phyloP scores from a whole-genome alignment of 2,113 vertebrate species.

The Carettochelys insculpta region DNA sequence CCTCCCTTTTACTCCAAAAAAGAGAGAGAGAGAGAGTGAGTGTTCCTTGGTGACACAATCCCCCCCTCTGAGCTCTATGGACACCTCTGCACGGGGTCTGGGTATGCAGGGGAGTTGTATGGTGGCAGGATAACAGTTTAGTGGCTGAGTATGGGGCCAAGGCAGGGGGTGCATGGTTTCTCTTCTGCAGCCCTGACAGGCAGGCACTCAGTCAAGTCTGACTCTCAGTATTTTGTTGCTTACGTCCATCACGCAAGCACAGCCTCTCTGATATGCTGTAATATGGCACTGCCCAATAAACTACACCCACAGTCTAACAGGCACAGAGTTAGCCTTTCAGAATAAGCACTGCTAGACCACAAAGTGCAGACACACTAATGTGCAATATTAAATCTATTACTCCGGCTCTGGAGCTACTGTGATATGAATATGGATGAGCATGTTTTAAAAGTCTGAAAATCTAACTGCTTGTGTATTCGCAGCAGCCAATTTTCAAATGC shows the following conservation, averaged over 20 bases:
- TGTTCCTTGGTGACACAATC: neutral
- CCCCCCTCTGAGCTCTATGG: neutral
- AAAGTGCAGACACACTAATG: neutral
- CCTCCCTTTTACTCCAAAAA: accelerated
- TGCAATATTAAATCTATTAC: neutral
- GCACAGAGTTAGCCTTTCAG: slow-evolving; percentile 21
- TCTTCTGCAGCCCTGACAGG: neutral
- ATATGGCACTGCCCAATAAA: neutral
- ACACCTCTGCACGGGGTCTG: slow-evolving; percentile 15
- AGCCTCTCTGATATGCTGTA: neutral
- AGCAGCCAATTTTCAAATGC: neutral
- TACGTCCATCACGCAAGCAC: neutral
- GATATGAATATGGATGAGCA: neutral
- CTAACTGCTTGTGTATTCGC: neutral
- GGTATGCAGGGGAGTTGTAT: accelerated
- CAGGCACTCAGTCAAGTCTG: neutral
- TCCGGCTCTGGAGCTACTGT: neutral
- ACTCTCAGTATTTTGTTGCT: neutral
- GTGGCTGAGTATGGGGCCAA: neutral
- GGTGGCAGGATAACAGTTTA: neutral
- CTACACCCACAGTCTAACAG: neutral
- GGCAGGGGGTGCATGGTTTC: neutral
- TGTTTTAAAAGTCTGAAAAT: neutral
- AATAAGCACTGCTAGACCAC: slow-evolving; percentile 15
- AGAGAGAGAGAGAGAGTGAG: neutral